These are phyloP conservation scores for Drosophila kambysellisi DNA, from an alignment of 2,888 invertebrate genomes.

Conservation along the genomic window DNA sequence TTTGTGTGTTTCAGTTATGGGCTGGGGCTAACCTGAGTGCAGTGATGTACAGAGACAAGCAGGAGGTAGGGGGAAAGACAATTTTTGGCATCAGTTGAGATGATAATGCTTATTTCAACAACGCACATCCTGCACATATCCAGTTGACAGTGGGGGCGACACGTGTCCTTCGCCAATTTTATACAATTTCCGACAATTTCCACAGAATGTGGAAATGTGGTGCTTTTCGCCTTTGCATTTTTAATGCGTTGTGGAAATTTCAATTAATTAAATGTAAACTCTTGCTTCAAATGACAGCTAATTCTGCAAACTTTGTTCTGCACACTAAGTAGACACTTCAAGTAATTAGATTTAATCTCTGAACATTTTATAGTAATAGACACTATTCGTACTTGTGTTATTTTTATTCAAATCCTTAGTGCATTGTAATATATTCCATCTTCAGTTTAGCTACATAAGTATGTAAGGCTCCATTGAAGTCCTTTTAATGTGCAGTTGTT, in stretches of 20 bases:
- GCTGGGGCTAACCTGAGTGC: not conserved
- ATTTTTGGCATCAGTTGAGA: constrained; percentile 11
- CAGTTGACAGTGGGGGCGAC: not conserved
- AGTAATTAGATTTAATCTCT: constrained; percentile 18
- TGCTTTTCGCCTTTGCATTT: constrained; percentile 23
- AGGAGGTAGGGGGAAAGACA: not conserved
- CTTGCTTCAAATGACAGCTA: constrained; percentile 48
- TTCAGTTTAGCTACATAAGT: not conserved
- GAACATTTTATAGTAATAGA: not conserved
- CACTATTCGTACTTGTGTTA: not conserved
- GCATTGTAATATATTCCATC: not conserved
- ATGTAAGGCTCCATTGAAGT: not conserved
- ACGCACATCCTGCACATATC: constrained; percentile 10
- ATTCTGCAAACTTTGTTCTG: constrained; percentile 40
- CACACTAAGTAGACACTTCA: constrained; percentile 23
- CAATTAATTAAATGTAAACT: constrained; percentile 73
- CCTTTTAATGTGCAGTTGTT: constrained; percentile 23
- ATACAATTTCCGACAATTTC: constrained; percentile 34
- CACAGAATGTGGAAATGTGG: constrained; percentile 10
- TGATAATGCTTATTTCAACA: constrained; percentile 24
- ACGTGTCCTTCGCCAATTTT: constrained; percentile 27
- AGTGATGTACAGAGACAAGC: not conserved
- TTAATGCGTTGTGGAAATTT: constrained; percentile 45
- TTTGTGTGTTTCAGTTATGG: not conserved
- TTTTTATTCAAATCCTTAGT: not conserved